Base-by-base conservation (phyloP, 2,888 invertebrate species). In the Stenodema calcarata region DNA sequence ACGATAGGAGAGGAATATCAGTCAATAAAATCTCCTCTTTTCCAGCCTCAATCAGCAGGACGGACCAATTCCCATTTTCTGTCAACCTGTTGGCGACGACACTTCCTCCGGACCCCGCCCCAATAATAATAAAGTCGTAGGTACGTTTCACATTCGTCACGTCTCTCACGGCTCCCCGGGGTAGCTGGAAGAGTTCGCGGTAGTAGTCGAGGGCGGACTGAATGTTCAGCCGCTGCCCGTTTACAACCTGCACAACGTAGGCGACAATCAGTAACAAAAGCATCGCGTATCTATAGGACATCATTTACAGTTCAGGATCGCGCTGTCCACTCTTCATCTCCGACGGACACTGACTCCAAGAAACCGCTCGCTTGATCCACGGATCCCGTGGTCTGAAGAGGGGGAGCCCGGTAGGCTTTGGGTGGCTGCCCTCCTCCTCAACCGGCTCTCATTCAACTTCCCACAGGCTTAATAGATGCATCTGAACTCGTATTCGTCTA, bases 61-160 rank as follows among this genome's bases (percentile, higher is more conserved):
- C 92, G 0, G 92, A 91, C 41, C 92, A 92, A 78, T 91, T 90
- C 0, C 90, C 89, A n/a, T 91, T 91, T 89, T 92, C 92, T 47
- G 92, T 92, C 9, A 93, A 91, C 3, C 93, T 91, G 6, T 92
- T 91, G 2, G 93, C 92, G n/a, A 93, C 90, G 12, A 92, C 93
- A 87, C 92, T 92, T 1, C 92, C 93, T 0, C 93, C 93, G 0
- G 93, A 92, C 0, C 93, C 93, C 0, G 93, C 93, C 0, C 93
- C 93, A 0, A 93, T 91, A 14, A 93, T 90, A 44, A 93, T 92
- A 89, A 92, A 93, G 78, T 90, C 90, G 87, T 90, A 90, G 89
- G 88, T 54, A 87, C 87, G 11, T 86, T 79, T 50, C 89, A 88
- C 27, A 44, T 76, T 23, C 47, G 78, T 76, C 54, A 89, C 87